These are phyloP conservation scores for Mirounga angustirostris DNA, from an alignment of 2,113 vertebrate species.

Conservation along the genomic window DNA sequence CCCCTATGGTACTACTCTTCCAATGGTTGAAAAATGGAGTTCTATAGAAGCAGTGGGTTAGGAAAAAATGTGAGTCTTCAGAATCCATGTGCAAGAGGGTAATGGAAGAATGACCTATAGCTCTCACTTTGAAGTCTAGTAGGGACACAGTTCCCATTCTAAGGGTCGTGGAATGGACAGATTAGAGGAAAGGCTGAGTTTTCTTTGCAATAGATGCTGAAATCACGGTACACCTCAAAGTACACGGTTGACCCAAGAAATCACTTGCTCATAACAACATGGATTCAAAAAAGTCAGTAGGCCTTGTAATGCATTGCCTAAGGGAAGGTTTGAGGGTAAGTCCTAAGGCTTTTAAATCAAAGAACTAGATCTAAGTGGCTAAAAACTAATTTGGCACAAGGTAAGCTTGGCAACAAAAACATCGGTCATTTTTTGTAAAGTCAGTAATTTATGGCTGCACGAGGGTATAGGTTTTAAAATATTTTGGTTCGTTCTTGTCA, in stretches of 20 bases:
- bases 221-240: neutral
- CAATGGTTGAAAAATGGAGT: neutral
- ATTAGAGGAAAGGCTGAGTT: neutral
- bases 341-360: neutral
- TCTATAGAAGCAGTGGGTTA: neutral
- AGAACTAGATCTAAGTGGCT: neutral
- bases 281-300: neutral
- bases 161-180: neutral
- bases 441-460: neutral
- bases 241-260: neutral
- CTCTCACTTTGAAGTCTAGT: neutral
- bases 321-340: neutral
- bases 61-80: neutral
- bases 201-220: neutral
- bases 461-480: neutral
- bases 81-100: neutral
- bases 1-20: neutral
- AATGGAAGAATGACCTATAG: neutral
- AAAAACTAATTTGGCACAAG: neutral
- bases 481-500: neutral
- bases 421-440: neutral
- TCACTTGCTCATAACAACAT: neutral
- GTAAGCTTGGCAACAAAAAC: neutral
- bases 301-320: neutral
- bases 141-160: neutral